Evolutionary conservation across 2,113 vertebrate genomes (phyloP).

Genomic region (Oncorhynchus masou): DNA sequence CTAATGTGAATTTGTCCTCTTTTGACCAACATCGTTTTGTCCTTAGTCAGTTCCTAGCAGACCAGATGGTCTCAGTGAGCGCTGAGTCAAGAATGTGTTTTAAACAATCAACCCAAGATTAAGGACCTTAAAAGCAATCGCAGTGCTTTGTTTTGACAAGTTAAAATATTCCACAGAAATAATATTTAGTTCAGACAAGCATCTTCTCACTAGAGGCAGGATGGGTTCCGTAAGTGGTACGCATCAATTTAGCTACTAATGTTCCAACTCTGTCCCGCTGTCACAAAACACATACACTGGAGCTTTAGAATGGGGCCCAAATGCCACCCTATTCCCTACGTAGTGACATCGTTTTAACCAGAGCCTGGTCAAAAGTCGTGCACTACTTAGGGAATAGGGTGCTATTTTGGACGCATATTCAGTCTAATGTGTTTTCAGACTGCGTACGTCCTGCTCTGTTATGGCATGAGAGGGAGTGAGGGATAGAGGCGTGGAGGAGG

Average conservation of each 20-base stretch:
- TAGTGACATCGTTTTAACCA: no score
- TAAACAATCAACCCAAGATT: slow-evolving; percentile 71
- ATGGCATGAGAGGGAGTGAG: slow-evolving; percentile 62
- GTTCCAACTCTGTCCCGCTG: slow-evolving; percentile 51
- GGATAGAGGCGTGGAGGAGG: no score
- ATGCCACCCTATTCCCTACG: no score
- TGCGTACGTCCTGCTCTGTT: slow-evolving; percentile 58
- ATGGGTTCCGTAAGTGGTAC: slow-evolving; percentile 71
- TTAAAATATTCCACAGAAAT: slow-evolving; percentile 69
- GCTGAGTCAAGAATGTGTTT: slow-evolving; percentile 66
- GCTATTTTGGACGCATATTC: not conserved
- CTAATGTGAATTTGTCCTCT: no score
- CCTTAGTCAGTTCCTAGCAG: no score
- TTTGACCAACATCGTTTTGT: no score
- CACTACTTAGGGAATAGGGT: no score
- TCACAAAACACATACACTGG: no score
- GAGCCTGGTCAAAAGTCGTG: no score
- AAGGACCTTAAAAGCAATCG: slow-evolving; percentile 72
- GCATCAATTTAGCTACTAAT: slow-evolving; percentile 71
- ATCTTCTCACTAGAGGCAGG: slow-evolving; percentile 66
- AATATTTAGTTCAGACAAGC: slow-evolving; percentile 77
- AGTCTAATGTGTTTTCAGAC: slow-evolving; percentile 71
- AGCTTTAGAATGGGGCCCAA: no score
- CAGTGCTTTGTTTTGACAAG: slow-evolving; percentile 75
- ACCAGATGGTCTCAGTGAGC: slow-evolving; percentile 61